Evolutionary conservation across 2,797 vertebrate species (phyloP).

Genomic region (Galaxias olidus): DNA sequence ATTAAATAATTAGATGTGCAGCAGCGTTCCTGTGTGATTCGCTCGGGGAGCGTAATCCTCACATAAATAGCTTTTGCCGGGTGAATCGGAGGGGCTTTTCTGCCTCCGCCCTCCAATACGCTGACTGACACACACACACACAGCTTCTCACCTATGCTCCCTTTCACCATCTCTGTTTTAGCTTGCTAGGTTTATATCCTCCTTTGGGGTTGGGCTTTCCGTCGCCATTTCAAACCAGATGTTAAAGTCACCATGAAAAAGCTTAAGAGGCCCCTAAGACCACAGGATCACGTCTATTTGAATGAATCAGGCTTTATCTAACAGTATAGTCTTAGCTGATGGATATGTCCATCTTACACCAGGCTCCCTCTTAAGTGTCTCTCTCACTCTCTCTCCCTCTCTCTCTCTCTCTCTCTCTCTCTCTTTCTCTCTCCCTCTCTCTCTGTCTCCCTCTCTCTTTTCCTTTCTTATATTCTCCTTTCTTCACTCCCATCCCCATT

Average conservation of each 20-base stretch:
- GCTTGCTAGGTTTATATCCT: constrained; percentile 15
- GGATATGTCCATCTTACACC: constrained; percentile 11
- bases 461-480: background rate
- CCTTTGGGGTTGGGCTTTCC: constrained; percentile 8
- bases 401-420: constrained; percentile 7
- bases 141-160: background rate
- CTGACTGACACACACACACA: constrained; percentile 22
- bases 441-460: background rate
- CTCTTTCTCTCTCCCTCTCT: background rate
- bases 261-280: constrained; percentile 11
- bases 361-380: constrained; percentile 2
- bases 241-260: constrained; percentile 34
- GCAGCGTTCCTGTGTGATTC: constrained; percentile 91
- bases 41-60: constrained; percentile 96
- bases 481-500: background rate
- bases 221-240: constrained; percentile 11
- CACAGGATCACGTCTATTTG: constrained; percentile 5
- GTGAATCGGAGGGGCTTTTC: constrained; percentile 58
- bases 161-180: background rate
- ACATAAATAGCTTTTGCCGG: constrained; percentile 97
- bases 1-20: constrained; percentile 99
- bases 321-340: constrained; percentile 12
- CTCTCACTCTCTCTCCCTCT: background rate
- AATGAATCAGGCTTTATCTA: constrained; percentile 18
- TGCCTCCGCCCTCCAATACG: constrained; percentile 21